Percentiles rank a stretch among this genome's conserved stretches.
phyloP scores from a whole-genome alignment of 53 echinoderm and acorn worm genomes.

The Paracentrotus lividus region DNA sequence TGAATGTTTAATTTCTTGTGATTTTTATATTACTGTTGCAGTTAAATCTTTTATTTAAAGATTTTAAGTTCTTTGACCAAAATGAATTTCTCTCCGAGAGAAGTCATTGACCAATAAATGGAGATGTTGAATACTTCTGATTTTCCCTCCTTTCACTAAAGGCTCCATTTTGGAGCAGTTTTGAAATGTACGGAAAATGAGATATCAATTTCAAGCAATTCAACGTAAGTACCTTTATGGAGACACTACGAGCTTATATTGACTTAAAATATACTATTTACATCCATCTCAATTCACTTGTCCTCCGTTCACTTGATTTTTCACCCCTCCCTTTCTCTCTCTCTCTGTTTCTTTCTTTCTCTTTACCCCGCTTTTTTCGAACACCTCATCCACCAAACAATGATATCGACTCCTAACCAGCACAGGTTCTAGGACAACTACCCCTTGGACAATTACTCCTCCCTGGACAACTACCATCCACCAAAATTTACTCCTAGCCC shows the following conservation, averaged over 20 bases:
- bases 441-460: too few relatives aligned
- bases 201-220: conserved; percentile 34
- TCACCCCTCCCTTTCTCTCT: not conserved
- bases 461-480: too few relatives aligned
- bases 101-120: not conserved
- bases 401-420: too few relatives aligned
- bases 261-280: not conserved
- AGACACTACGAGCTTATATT: not conserved
- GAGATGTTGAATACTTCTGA: not conserved
- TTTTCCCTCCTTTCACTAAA: not conserved
- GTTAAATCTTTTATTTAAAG: too few relatives aligned
- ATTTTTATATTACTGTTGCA: too few relatives aligned
- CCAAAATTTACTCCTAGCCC: too few relatives aligned
- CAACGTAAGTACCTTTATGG: not conserved
- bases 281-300: not conserved
- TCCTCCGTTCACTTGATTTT: not conserved
- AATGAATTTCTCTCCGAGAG: not conserved
- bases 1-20: too few relatives aligned
- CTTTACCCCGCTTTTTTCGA: not conserved
- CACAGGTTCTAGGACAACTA: too few relatives aligned
- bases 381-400: too few relatives aligned
- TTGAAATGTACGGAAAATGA: not conserved
- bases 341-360: not conserved
- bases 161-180: conserved; percentile 17
- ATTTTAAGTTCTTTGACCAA: too few relatives aligned